These are phyloP conservation scores for Buphagus erythrorhynchus DNA, from an alignment of 2,797 vertebrate genomes.

Conservation along the genomic window DNA sequence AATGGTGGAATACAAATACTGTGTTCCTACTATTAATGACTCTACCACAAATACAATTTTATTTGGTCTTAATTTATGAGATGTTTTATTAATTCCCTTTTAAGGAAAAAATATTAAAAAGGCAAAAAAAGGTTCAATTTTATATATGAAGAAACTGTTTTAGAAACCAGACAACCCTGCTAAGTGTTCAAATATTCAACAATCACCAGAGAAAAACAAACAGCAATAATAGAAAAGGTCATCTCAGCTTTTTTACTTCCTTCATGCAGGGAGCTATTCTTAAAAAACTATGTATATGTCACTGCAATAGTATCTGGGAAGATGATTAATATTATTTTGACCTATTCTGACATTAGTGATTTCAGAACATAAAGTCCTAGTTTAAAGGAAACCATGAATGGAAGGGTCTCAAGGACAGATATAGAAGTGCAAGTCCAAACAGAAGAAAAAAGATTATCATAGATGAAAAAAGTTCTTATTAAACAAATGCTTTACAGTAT, in stretches of 20 bases:
- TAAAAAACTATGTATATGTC: background rate
- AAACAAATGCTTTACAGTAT: background rate
- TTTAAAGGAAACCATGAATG: background rate
- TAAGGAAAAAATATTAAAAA: background rate
- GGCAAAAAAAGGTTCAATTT: background rate
- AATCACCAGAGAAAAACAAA: background rate
- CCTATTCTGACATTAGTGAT: background rate
- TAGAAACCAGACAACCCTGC: background rate
- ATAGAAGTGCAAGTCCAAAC: background rate
- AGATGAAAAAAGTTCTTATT: background rate
- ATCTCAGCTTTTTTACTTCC: background rate
- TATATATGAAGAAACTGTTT: background rate
- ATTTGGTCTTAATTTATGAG: background rate
- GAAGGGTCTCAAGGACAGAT: background rate
- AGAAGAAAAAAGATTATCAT: background rate
- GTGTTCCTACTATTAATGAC: background rate
- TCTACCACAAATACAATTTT: background rate
- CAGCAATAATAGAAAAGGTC: background rate
- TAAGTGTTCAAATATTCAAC: background rate
- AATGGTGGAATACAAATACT: background rate
- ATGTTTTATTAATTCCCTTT: background rate
- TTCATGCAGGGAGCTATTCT: background rate
- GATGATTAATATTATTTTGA: background rate
- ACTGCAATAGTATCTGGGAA: background rate
- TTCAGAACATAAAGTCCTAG: background rate